Evolutionary conservation across 2,888 invertebrate genomes (phyloP).

Genomic region (Phaedon cochleariae): DNA sequence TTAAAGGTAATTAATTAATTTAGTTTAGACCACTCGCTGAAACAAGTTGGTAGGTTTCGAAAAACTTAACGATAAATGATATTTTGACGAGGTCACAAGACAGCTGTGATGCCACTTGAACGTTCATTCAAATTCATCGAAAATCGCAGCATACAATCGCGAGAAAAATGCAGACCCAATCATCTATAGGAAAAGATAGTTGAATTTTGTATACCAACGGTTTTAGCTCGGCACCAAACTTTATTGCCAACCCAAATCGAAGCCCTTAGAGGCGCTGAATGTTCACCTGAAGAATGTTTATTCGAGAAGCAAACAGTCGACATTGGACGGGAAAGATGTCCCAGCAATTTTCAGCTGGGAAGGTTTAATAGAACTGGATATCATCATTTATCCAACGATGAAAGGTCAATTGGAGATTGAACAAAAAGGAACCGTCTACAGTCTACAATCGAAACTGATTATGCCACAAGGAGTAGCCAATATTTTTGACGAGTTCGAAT

Average conservation of each 20-base stretch:
- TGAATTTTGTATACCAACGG: too few relatives aligned
- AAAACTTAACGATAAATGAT: too few relatives aligned
- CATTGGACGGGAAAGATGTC: conserved; percentile 52
- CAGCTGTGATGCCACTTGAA: too few relatives aligned
- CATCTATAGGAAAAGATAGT: too few relatives aligned
- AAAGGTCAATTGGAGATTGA: conserved; percentile 66
- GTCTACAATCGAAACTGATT: conserved; percentile 62
- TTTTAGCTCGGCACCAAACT: conserved; percentile 61
- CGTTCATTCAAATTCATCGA: too few relatives aligned
- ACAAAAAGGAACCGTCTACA: conserved; percentile 68
- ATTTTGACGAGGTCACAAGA: too few relatives aligned
- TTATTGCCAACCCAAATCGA: conserved; percentile 58
- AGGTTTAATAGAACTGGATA: conserved; percentile 67
- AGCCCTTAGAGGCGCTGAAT: conserved; percentile 58
- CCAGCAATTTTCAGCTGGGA: conserved; percentile 66
- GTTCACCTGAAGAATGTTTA: conserved; percentile 57
- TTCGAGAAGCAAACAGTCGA: conserved; percentile 49
- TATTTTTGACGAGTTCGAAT: conserved; percentile 67
- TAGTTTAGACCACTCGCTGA: too few relatives aligned
- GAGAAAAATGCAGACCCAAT: too few relatives aligned
- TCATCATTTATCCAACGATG: conserved; percentile 68
- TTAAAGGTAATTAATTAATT: too few relatives aligned
- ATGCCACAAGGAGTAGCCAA: conserved; percentile 67
- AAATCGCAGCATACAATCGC: too few relatives aligned
- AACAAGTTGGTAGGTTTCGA: too few relatives aligned